Percentiles rank a stretch among this genome's conserved stretches.
Evolutionary conservation across 2,797 vertebrate species (phyloP).

Genomic region (Bryconaethiops microstoma): DNA sequence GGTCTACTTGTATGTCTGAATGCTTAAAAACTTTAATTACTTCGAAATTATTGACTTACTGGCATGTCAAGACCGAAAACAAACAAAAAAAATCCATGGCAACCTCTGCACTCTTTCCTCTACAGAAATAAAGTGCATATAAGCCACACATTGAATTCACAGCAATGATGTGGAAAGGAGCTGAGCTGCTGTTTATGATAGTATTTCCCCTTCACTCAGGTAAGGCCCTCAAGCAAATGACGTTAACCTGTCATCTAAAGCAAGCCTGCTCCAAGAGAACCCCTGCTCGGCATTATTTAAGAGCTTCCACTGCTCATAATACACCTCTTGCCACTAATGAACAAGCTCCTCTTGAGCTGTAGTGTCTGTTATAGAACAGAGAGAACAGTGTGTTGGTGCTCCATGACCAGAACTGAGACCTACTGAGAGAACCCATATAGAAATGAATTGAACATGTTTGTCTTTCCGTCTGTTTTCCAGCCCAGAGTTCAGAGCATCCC

Average conservation of each 20-base stretch:
- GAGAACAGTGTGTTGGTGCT: no score
- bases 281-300: no score
- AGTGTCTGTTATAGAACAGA: no score
- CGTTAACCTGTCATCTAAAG: neutral
- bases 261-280: no score
- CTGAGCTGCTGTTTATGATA: slow-evolving; percentile 32
- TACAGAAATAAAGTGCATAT: neutral
- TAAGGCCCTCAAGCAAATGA: neutral
- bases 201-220: slow-evolving; percentile 38
- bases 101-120: neutral
- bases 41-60: no score
- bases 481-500: slow-evolving; percentile 38
- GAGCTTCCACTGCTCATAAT: no score
- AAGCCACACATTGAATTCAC: neutral
- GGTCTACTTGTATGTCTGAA: neutral
- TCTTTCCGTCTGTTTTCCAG: slow-evolving; percentile 23
- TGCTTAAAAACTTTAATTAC: neutral
- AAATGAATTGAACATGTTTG: neutral
- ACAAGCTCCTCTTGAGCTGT: no score
- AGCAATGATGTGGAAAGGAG: slow-evolving; percentile 35
- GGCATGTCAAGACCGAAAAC: no score
- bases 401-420: no score
- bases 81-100: no score
- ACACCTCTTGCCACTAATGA: no score
- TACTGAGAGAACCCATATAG: neutral